Percentiles rank a stretch among this genome's conserved stretches.
Conservation (phyloP, 2,888 invertebrate genomes). For the Leptopilina syphax region DNA sequence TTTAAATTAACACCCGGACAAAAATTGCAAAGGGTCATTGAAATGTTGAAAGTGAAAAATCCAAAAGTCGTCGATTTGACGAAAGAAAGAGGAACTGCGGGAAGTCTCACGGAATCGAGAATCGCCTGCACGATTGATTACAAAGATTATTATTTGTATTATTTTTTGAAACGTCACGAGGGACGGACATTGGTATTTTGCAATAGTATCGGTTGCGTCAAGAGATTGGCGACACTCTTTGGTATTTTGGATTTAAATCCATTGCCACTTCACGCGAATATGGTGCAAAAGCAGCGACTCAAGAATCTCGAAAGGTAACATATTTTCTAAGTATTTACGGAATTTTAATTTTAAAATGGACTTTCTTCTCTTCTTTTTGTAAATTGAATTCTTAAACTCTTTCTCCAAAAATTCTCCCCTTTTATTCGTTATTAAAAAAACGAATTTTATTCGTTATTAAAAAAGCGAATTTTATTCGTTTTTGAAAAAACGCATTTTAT, state of each 20-base stretch:
- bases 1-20: slow-evolving; percentile 84
- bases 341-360: background rate
- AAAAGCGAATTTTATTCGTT: too few species aligned
- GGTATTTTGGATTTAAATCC: slow-evolving; percentile 85
- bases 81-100: slow-evolving; percentile 87
- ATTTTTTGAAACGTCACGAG: slow-evolving; percentile 89
- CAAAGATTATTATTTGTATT: slow-evolving; percentile 95
- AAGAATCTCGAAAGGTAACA: slow-evolving; percentile 91
- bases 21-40: slow-evolving; percentile 87
- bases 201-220: slow-evolving; percentile 95
- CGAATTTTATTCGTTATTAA: too few species aligned
- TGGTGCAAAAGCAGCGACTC: slow-evolving; percentile 95
- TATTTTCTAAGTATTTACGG: background rate
- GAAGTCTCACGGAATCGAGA: slow-evolving; percentile 89
- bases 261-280: slow-evolving; percentile 89
- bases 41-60: slow-evolving; percentile 90
- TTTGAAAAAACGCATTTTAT: too few species aligned
- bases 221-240: slow-evolving; percentile 85
- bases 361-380: too few species aligned
- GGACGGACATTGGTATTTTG: slow-evolving; percentile 96
- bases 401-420: too few species aligned
- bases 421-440: too few species aligned
- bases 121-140: slow-evolving; percentile 88
- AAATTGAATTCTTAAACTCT: too few species aligned
- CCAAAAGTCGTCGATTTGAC: slow-evolving; percentile 97